Evolutionary conservation across 2,797 vertebrate genomes (phyloP), one percentile per base, ranked within the genome.

Genomic region (Discoglossus pictus): DNA sequence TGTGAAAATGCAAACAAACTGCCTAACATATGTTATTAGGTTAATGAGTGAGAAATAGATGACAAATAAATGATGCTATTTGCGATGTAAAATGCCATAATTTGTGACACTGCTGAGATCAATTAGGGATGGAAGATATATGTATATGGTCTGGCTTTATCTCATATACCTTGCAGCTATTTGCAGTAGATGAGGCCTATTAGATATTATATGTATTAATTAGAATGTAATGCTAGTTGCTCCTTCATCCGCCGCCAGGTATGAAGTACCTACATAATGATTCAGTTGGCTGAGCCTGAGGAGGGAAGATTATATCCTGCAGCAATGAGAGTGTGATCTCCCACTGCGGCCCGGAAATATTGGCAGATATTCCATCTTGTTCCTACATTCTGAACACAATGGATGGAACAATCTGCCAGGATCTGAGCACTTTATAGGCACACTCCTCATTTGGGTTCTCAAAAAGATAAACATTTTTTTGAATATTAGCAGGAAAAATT

Each of bases 31-130:
- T 63, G 68, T 63, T 64, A 63, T 56, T 58, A 63, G 51, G 7
- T 48, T 70, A 70, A 70, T 50, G 60, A 50, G 56, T 53, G 48
- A 54, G 48, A 51, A 63, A 15, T 34, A 63, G 35, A 42, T 36
- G 36, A 13, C 27, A 43, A 70, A 63, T 58, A 70, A 50, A 34
- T 21, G 11, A n/a, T n/a, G 21, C 35, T 46, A 10, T n/a, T 27
- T 63, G 34, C 11, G 17, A 24, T n/a, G 25, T 47, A 42, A 63
- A 20, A 70, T 54, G 42, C 35, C 35, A 24, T 63, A 35, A 9
- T 46, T n/a, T 56, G 43, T 13, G 10, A 50, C 24, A 47, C 34
- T 63, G 43, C 16, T 16, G 20, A 42, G 21, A 46, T 38, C 27
- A 56, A 56, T 70, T 40, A 62, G 50, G 44, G 35, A 58, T 6